Conservation (phyloP, 2,113 vertebrate genomes). For the Trochalopteron elliotii region DNA sequence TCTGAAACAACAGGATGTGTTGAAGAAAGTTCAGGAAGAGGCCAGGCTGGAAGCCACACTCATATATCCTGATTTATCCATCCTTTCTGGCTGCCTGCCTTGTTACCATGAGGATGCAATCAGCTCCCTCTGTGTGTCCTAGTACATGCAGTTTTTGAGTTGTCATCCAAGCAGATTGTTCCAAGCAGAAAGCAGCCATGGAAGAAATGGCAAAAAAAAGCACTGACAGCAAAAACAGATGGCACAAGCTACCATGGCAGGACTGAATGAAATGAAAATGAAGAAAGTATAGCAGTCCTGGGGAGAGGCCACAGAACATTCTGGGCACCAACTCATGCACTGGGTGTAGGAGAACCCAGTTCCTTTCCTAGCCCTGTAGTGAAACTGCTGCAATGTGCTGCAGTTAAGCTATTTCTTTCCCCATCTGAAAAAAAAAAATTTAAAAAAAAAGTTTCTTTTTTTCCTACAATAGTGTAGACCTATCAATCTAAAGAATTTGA, state of each 20-base stretch:
- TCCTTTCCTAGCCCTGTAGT: background rate
- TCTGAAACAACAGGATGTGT: background rate
- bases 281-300: background rate
- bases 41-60: background rate
- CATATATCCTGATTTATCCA: background rate
- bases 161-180: background rate
- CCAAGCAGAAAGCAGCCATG: background rate
- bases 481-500: background rate
- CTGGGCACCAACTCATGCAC: rapidly evolving
- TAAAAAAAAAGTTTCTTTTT: background rate
- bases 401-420: background rate
- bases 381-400: background rate
- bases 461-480: background rate
- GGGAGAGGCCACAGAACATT: background rate
- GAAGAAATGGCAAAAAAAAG: background rate
- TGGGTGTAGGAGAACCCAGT: background rate
- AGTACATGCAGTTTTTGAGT: background rate
- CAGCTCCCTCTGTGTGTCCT: background rate
- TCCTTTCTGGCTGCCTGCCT: background rate
- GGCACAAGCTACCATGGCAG: background rate
- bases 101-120: background rate
- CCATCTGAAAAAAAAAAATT: background rate
- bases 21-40: background rate
- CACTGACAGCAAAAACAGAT: background rate
- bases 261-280: background rate